phyloP scores from a whole-genome alignment of 2,888 invertebrate genomes.

The Diarsia dahlii region DNA sequence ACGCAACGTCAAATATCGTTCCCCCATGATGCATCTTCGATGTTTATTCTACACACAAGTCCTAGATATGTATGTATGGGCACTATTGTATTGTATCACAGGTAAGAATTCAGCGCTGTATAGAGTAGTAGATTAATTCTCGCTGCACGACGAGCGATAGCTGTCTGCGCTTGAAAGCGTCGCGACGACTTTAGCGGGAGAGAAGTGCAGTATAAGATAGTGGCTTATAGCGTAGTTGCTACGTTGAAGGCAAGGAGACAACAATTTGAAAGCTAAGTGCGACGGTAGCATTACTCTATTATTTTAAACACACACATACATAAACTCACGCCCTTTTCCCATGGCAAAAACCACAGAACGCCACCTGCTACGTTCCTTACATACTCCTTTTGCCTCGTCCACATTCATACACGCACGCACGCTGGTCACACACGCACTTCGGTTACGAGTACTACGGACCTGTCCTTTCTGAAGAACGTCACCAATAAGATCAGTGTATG shows the following conservation, averaged over 20 bases:
- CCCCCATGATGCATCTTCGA: neutral
- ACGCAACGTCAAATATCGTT: neutral
- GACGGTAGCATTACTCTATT: neutral
- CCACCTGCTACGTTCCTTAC: too few relatives aligned
- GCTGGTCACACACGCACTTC: too few relatives aligned
- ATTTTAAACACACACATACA: too few relatives aligned
- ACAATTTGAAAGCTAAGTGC: too few relatives aligned
- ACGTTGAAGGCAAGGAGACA: too few relatives aligned
- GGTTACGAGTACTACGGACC: too few relatives aligned
- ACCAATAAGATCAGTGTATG: too few relatives aligned
- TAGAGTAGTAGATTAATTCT: conserved; percentile 56
- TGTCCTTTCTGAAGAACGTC: too few relatives aligned
- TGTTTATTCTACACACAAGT: neutral
- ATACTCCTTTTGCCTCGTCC: too few relatives aligned
- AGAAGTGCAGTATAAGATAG: conserved; percentile 10
- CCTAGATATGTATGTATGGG: neutral
- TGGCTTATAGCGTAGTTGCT: neutral
- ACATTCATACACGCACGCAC: too few relatives aligned
- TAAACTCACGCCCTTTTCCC: too few relatives aligned
- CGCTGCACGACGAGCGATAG: conserved; percentile 53
- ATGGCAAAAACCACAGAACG: too few relatives aligned
- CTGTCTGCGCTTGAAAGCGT: conserved; percentile 54
- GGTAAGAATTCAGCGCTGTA: conserved; percentile 44
- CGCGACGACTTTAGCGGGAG: conserved; percentile 32
- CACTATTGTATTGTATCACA: conserved; percentile 30